Evolutionary conservation across 2,113 vertebrate genomes (phyloP).

Genomic region (Diadophis punctatus): DNA sequence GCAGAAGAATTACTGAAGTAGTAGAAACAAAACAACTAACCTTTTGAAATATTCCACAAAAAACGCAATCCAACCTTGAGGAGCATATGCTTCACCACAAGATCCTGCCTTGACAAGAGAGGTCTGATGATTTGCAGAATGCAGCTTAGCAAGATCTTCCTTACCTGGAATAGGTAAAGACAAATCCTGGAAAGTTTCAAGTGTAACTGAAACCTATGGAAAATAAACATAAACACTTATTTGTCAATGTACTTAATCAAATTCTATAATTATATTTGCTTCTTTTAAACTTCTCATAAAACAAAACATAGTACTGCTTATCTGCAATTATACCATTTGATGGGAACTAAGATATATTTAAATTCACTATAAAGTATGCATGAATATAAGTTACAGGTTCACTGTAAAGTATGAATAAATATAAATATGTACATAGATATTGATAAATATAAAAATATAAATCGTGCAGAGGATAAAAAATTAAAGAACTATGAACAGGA

Average conservation of each 20-base stretch:
- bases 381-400: neutral
- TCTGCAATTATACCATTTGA: neutral
- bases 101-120: conserved; percentile 92
- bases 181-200: conserved; percentile 98
- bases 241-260: neutral
- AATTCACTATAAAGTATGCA: neutral
- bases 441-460: neutral
- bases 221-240: conserved; percentile 23
- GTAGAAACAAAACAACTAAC: conserved; percentile 61
- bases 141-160: conserved; percentile 96
- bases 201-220: conserved; percentile 86
- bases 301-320: neutral
- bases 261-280: neutral
- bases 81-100: conserved; percentile 92
- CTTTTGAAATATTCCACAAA: conserved; percentile 98
- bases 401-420: neutral
- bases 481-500: neutral
- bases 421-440: neutral
- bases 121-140: conserved; percentile 92
- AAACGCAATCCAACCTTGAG: conserved; percentile 95
- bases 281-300: neutral
- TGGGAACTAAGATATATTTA: neutral
- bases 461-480: neutral
- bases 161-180: conserved; percentile 98
- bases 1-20: conserved; percentile 26